Evolutionary conservation across 2,888 invertebrate genomes (phyloP).

Genomic region (Drosophila percnosoma): DNA sequence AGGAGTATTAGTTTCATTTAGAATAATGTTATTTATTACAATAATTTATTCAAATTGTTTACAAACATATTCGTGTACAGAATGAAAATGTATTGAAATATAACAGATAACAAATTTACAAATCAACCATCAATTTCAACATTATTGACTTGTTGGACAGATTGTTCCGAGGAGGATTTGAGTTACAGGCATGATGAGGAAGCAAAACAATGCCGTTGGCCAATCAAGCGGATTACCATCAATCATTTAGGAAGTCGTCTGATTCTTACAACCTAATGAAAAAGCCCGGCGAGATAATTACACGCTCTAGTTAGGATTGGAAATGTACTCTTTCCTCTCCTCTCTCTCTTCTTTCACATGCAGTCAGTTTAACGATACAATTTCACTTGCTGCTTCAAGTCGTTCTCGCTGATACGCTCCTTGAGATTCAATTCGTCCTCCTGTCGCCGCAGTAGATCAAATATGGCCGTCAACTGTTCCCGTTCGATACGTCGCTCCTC

Average conservation of each 20-base stretch:
- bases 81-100: neutral
- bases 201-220: neutral
- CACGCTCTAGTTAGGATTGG: constrained; percentile 45
- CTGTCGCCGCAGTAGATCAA: constrained; percentile 84
- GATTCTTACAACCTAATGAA: neutral
- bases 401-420: constrained; percentile 78
- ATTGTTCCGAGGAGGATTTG: neutral
- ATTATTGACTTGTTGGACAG: neutral
- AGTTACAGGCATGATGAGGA: neutral
- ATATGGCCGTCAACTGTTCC: constrained; percentile 85
- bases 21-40: neutral
- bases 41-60: constrained; percentile 1
- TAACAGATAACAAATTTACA: constrained; percentile 1
- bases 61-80: neutral
- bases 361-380: constrained; percentile 81
- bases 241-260: constrained; percentile 10
- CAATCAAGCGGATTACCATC: neutral
- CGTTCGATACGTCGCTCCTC: constrained; percentile 83
- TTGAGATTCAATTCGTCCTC: constrained; percentile 84
- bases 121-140: neutral
- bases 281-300: constrained; percentile 38
- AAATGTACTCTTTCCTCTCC: neutral
- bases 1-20: neutral
- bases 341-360: neutral
- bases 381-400: constrained; percentile 83